Percentiles rank a stretch among this genome's conserved stretches.
Evolutionary conservation across 1,140 invertebrate genomes (phyloP).

Genomic region (Zophobas atratus): DNA sequence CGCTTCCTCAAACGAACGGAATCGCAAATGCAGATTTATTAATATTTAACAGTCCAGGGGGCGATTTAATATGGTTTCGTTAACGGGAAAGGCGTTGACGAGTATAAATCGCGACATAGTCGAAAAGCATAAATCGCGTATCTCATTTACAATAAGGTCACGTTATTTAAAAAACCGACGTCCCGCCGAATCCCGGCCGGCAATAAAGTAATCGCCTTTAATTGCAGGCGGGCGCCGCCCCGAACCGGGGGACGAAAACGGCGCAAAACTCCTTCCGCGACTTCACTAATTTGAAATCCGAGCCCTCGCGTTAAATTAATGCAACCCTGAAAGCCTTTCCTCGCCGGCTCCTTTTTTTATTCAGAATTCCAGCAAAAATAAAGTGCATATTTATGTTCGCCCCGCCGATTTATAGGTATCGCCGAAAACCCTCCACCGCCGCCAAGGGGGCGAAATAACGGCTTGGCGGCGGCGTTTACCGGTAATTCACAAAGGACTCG

Average conservation of each 20-base stretch:
- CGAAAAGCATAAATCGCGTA: slow-evolving; percentile 28
- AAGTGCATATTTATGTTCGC: slow-evolving; percentile 38
- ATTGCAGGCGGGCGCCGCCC: neutral
- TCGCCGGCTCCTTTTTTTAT: slow-evolving; percentile 17
- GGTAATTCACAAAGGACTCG: slow-evolving; percentile 33
- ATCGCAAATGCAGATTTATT: slow-evolving; percentile 48
- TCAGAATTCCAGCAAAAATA: slow-evolving; percentile 15
- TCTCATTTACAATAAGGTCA: slow-evolving; percentile 46
- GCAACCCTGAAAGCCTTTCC: slow-evolving; percentile 11
- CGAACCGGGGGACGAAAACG: neutral
- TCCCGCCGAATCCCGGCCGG: no score
- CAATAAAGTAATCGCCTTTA: slow-evolving; percentile 1
- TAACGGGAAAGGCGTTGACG: slow-evolving; percentile 42
- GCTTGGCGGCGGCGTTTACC: neutral
- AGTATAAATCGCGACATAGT: slow-evolving; percentile 25
- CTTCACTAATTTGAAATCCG: slow-evolving; percentile 22
- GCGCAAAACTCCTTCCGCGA: neutral
- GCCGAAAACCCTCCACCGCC: neutral
- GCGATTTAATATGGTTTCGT: slow-evolving; percentile 47
- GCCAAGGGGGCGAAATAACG: no score
- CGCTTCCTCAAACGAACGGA: slow-evolving; percentile 38
- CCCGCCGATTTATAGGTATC: slow-evolving; percentile 27
- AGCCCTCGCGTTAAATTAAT: slow-evolving; percentile 24
- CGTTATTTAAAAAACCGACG: neutral
- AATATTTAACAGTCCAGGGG: slow-evolving; percentile 43